These are phyloP conservation scores for Callospermophilus lateralis DNA, from an alignment of 2,113 vertebrate species.

Conservation along the genomic window DNA sequence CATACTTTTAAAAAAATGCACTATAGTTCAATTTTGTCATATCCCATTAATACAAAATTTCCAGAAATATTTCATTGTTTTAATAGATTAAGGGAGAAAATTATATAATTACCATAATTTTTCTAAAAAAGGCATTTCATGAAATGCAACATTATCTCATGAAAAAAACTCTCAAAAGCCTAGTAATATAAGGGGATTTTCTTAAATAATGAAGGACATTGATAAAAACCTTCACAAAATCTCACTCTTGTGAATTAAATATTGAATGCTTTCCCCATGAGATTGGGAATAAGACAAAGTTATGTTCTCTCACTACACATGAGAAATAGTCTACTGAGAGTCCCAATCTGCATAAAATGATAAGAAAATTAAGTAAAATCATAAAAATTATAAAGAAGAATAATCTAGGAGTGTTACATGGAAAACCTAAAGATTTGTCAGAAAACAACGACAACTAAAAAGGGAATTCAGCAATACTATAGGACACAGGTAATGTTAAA, in stretches of 20 bases:
- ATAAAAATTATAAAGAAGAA: background rate
- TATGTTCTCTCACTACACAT: background rate
- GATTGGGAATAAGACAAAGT: background rate
- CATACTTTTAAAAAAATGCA: background rate
- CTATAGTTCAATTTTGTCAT: background rate
- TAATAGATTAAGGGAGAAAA: background rate
- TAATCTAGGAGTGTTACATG: background rate
- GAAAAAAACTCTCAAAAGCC: background rate
- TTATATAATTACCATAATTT: background rate
- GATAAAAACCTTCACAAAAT: background rate
- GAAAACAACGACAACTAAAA: background rate
- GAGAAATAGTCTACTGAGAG: background rate
- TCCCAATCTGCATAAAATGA: background rate
- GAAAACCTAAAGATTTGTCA: background rate
- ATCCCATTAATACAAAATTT: background rate
- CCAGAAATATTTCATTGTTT: background rate
- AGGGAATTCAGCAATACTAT: background rate
- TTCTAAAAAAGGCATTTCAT: background rate
- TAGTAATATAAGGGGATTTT: background rate
- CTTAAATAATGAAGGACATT: background rate
- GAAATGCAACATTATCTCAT: background rate
- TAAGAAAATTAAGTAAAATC: constrained; percentile 3
- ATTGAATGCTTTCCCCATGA: background rate
- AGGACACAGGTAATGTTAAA: background rate
- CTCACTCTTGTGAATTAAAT: background rate